Base-by-base conservation (phyloP, 2,113 vertebrate species). In the Tiliqua scincoides region DNA sequence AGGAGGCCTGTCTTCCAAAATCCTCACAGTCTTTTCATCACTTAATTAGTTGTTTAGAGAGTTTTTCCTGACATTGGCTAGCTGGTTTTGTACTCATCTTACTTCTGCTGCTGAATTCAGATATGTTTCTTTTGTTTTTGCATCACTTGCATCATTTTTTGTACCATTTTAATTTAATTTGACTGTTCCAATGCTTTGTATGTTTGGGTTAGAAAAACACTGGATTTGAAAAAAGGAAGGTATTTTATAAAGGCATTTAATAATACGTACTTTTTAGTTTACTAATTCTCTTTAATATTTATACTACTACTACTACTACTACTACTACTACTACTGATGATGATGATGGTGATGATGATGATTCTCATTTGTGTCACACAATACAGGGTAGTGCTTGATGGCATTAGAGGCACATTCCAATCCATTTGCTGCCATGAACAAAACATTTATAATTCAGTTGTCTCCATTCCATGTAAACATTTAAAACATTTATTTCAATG, bases 361-460 rank as follows among this genome's bases (percentile, higher is more conserved):
- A 17, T 37, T 78, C 72, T 23, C 57, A 81, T 57, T 86, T 61
- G 82, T 79, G 59, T 30, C 73, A 54, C n/a, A 35, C 76, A 1
- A 37, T 79, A 87, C 71, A 75, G 63, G 68, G 18, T 37, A 59
- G 81, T 2, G 40, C 32, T 65, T 30, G 83, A 7, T 43, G 1
- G 0, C 18, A 23, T 85, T 87, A 67, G 8, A 9, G 52, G 52
- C 18, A 21, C 30, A 77, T 32, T 32, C 14, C 30, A 86, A 85
- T 81, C 7, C 4, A 7, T 54, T 76, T 57, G n/a, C 30, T 77
- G 32, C 74, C 32, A 23, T 84, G 57, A 30, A 8, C 32, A 73
- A 82, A 84, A 89, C 78, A 68, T 20, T 80, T 84, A 18, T 43
- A 65, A 1, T 61, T 85, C 77, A 12, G 32, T 63, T 10, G 90